Percentiles rank a stretch among this genome's conserved stretches.
Evolutionary conservation across 2,113 vertebrate species (phyloP).

Genomic region (Osmerus eperlanus): DNA sequence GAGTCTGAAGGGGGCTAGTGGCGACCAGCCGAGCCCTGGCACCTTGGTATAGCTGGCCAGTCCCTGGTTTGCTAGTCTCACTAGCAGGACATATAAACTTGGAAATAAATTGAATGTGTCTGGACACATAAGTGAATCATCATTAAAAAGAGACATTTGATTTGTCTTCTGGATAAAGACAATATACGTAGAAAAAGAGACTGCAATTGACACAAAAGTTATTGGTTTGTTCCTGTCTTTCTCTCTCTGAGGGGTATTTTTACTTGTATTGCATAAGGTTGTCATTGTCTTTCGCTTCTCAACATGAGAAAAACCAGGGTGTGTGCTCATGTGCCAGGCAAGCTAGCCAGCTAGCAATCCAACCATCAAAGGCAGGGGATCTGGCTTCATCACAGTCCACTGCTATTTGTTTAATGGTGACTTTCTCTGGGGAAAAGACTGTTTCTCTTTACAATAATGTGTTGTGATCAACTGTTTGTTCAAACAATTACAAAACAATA

Average conservation of each 20-base stretch:
- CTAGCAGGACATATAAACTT: neutral
- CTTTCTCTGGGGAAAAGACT: no score
- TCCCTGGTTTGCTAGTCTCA: slow-evolving; percentile 24
- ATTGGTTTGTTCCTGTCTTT: neutral
- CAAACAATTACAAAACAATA: neutral
- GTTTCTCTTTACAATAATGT: neutral
- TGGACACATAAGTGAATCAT: neutral
- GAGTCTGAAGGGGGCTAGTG: slow-evolving; percentile 63
- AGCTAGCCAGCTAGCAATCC: no score
- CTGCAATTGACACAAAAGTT: neutral
- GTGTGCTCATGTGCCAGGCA: neutral
- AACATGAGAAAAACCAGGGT: neutral
- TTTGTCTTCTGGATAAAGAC: neutral
- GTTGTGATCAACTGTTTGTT: neutral
- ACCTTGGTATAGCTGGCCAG: slow-evolving; percentile 17
- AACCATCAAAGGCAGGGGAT: neutral
- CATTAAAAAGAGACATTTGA: neutral
- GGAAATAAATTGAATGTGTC: neutral
- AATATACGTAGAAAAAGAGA: neutral
- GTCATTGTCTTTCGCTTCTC: neutral
- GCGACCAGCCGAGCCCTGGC: slow-evolving; percentile 17
- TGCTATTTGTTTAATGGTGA: neutral
- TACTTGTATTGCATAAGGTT: neutral
- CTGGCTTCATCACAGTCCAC: neutral
- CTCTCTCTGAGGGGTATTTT: neutral